phyloP scores from a whole-genome alignment of 2,797 vertebrate genomes.

The Sylvia borin region DNA sequence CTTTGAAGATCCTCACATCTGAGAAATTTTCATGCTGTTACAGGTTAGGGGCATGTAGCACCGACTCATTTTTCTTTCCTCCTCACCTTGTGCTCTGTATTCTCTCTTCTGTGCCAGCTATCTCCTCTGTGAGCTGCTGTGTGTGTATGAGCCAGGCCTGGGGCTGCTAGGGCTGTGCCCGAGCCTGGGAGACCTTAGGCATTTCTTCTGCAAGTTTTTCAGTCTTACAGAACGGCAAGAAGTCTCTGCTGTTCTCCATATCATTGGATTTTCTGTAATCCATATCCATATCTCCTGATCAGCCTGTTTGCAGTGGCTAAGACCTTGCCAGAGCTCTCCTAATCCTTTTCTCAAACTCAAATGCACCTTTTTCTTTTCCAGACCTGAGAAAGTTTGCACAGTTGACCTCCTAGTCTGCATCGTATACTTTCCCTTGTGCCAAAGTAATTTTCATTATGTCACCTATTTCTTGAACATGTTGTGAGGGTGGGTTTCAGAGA shows the following conservation, averaged over 20 bases:
- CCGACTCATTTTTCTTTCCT: fast-evolving
- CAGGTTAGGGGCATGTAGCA: background rate
- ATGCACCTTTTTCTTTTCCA: background rate
- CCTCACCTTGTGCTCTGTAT: background rate
- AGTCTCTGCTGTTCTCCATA: background rate
- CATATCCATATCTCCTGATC: background rate
- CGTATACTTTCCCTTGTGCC: background rate
- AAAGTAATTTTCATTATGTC: background rate
- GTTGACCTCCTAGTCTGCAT: background rate
- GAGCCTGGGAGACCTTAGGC: background rate
- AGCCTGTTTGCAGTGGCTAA: background rate
- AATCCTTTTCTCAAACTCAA: background rate
- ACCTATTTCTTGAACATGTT: background rate
- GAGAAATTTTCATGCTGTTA: background rate
- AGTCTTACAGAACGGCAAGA: background rate
- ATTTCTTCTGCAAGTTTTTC: background rate
- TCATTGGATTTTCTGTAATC: too few relatives aligned
- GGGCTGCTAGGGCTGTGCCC: background rate
- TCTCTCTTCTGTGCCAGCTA: background rate
- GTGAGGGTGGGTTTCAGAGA: background rate
- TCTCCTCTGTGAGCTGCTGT: background rate
- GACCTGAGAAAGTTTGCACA: background rate
- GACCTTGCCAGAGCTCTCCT: background rate
- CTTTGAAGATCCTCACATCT: background rate
- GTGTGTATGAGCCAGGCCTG: background rate